Evolutionary conservation across 2,113 vertebrate species (phyloP).

Genomic region (Sakesphorus luctuosus): DNA sequence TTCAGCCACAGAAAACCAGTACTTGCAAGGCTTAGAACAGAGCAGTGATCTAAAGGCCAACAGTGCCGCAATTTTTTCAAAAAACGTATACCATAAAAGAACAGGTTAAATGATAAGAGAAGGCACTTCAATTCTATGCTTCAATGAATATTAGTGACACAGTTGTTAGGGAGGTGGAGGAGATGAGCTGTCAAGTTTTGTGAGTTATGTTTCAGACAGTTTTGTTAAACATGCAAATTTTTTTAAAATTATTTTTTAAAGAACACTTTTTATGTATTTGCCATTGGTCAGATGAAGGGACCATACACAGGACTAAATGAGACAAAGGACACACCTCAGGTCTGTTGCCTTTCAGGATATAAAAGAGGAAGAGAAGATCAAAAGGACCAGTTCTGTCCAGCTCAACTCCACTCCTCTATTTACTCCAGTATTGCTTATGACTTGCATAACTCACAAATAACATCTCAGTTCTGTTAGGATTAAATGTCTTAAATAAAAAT

Average conservation of each 20-base stretch:
- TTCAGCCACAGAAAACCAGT: constrained; percentile 38
- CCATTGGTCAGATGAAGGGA: not conserved
- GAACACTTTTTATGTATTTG: not conserved
- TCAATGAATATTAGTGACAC: constrained; percentile 49
- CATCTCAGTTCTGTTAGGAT: not conserved
- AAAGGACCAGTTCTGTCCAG: not conserved
- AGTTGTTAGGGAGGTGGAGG: not conserved
- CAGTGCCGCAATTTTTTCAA: not conserved
- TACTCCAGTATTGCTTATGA: not conserved
- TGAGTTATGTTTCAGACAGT: constrained; percentile 15
- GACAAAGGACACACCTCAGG: not conserved
- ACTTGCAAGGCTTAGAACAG: constrained; percentile 32
- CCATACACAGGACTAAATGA: not conserved
- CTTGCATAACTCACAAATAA: not conserved
- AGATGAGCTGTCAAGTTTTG: constrained; percentile 49
- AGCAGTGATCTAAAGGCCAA: constrained; percentile 39
- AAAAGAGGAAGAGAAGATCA: not conserved
- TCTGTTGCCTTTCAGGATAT: not conserved
- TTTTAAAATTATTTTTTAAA: not conserved
- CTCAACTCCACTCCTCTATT: not conserved
- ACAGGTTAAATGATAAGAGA: constrained; percentile 56
- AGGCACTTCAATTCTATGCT: constrained; percentile 40
- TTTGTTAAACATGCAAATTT: not conserved
- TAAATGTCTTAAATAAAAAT: not conserved
- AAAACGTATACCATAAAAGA: constrained; percentile 8